Base-by-base conservation (phyloP, 2,888 invertebrate genomes). In the Hanleya hanleyi region DNA sequence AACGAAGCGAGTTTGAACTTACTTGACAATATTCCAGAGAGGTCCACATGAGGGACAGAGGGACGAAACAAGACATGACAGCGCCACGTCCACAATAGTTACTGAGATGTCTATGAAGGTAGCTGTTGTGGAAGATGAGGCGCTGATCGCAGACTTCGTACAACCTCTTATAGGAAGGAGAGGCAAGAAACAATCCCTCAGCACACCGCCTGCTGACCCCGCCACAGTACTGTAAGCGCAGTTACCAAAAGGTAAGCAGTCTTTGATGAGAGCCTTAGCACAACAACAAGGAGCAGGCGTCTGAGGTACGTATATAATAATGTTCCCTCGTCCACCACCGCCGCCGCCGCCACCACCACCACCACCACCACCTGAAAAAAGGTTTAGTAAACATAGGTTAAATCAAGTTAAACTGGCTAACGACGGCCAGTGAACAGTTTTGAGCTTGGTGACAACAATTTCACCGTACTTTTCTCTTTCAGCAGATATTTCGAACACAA, bases 231-330 rank as follows among this genome's bases (percentile, higher is more conserved):
- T 57, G 12, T 15, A 22, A 4, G 57, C 57, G 29, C 57, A 57
- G 29, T 15, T 29, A 15, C 57, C 57, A 9, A 57, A 57, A 22
- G 57, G 57, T 29, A 57, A 15, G 47, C 79, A 79, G 18, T 66
- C 71, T 51, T 79, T 70, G 26, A 77, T 67, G 6, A 75, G 69
- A 7, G 73, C 72, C 49, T 65, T 69, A n/a, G 70, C 68, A 67
- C 79, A 79, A 64, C 77, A 70, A 69, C 79, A 79, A 49, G 79
- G 71, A 33, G 76, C 15, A n/a, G 79, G 79, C 1, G 79, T 79
- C 33, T 70, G 67, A 9, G 79, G 72, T 26, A 69, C 71, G 51
- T 79, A 79, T 12, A 41, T 35, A 9, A 79, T 50, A 29, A 64
- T 36, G 22, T 69, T 41, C 9, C 76, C 74, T 7, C 74, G 71